Evolutionary conservation across 2,797 vertebrate genomes (phyloP).

Genomic region (Triplophysa bombifrons): DNA sequence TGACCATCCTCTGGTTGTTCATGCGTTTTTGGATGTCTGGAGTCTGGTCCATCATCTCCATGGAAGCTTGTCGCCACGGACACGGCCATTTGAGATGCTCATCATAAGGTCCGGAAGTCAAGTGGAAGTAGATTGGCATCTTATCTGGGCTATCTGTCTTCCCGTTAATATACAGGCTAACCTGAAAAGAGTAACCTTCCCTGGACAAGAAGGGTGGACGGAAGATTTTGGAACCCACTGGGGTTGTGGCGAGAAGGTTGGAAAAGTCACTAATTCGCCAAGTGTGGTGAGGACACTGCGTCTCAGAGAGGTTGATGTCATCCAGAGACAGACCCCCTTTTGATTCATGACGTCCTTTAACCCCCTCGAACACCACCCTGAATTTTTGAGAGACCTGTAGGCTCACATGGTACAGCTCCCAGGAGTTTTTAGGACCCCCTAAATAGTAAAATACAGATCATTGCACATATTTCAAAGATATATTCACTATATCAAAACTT

Average conservation of each 20-base stretch:
- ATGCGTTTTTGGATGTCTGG: constrained; percentile 84
- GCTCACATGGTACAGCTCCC: constrained; percentile 82
- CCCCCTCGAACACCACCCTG: constrained; percentile 80
- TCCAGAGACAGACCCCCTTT: constrained; percentile 85
- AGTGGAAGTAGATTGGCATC: constrained; percentile 76
- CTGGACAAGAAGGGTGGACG: constrained; percentile 84
- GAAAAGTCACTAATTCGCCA: constrained; percentile 84
- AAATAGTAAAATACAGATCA: constrained; percentile 43
- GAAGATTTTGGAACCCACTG: constrained; percentile 57
- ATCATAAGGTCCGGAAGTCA: constrained; percentile 85
- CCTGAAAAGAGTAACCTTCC: constrained; percentile 83
- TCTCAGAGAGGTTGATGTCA: constrained; percentile 89
- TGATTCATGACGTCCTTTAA: constrained; percentile 70
- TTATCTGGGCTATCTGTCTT: constrained; percentile 45
- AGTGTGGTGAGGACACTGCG: constrained; percentile 82
- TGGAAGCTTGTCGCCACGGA: constrained; percentile 85
- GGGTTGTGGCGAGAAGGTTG: constrained; percentile 65
- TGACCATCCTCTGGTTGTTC: constrained; percentile 85
- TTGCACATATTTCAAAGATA: constrained; percentile 10
- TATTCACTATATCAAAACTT: background rate
- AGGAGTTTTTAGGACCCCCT: constrained; percentile 71
- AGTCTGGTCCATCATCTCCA: constrained; percentile 87
- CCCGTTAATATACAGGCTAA: constrained; percentile 70
- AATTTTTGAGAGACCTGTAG: constrained; percentile 76
- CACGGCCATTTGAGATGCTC: constrained; percentile 84